phyloP scores from a whole-genome alignment of 1,140 invertebrate genomes.

The Oreohelix idahoensis region DNA sequence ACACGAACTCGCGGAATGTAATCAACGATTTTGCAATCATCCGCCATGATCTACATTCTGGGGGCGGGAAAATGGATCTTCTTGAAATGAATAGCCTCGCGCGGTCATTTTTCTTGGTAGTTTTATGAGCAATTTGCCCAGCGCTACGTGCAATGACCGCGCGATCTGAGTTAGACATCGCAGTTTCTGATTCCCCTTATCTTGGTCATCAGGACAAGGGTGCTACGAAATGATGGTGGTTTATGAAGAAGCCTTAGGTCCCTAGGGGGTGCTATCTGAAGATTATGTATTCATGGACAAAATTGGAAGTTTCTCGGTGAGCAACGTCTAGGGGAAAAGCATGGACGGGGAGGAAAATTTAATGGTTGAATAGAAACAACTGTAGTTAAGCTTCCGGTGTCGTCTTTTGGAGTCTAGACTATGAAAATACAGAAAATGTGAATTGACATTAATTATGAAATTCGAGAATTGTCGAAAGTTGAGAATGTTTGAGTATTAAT shows the following conservation, averaged over 20 bases:
- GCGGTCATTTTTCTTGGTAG: not conserved
- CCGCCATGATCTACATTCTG: not conserved
- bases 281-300: not conserved
- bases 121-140: conserved; percentile 6
- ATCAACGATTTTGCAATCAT: not conserved
- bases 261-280: not conserved
- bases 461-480: too few relatives aligned
- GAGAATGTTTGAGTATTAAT: too few relatives aligned
- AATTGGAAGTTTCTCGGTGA: not conserved
- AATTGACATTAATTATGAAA: too few relatives aligned
- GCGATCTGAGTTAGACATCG: not conserved
- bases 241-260: not conserved
- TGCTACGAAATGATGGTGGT: not conserved
- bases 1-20: not conserved
- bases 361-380: too few relatives aligned
- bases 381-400: too few relatives aligned
- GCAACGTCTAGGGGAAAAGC: not conserved
- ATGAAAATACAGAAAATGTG: too few relatives aligned
- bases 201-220: not conserved
- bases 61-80: not conserved
- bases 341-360: too few relatives aligned
- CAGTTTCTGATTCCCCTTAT: not conserved
- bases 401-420: too few relatives aligned
- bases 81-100: not conserved
- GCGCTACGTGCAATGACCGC: not conserved